These are phyloP conservation scores for Coenonympha glycerion DNA, from an alignment of 2,888 invertebrate genomes.

Conservation along the genomic window DNA sequence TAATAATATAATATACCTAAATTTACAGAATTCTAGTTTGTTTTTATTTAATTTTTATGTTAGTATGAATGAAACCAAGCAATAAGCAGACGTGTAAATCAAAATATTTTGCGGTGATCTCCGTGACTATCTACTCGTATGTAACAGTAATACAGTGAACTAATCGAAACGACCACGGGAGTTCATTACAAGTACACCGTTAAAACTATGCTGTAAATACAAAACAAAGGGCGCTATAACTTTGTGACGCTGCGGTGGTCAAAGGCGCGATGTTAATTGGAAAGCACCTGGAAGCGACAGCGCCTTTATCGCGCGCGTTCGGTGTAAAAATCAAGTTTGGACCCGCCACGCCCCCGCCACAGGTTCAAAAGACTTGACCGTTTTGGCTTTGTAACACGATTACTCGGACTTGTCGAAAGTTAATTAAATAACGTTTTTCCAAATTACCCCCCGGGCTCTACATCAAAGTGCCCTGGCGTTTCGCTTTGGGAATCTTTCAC, in stretches of 20 bases:
- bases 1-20: no score
- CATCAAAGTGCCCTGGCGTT: conserved; percentile 62
- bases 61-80: neutral
- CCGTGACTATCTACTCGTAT: no score
- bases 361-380: conserved; percentile 68
- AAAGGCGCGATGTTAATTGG: conserved; percentile 74
- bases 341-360: conserved; percentile 38
- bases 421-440: conserved; percentile 77
- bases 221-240: conserved; percentile 56
- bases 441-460: conserved; percentile 67
- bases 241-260: conserved; percentile 61
- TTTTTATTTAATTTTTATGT: no score
- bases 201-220: conserved; percentile 53
- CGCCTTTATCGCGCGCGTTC: conserved; percentile 66
- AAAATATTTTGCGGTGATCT: neutral
- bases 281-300: conserved; percentile 73
- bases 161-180: conserved; percentile 23
- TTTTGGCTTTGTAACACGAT: conserved; percentile 72
- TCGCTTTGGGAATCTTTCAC: conserved; percentile 61
- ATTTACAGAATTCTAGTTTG: no score
- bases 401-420: conserved; percentile 74
- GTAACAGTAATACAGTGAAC: conserved; percentile 2
- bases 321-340: conserved; percentile 72
- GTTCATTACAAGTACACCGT: conserved; percentile 52
- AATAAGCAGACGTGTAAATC: neutral